Base-by-base conservation (phyloP, 2,113 vertebrate genomes). In the Manacus vitellinus region DNA sequence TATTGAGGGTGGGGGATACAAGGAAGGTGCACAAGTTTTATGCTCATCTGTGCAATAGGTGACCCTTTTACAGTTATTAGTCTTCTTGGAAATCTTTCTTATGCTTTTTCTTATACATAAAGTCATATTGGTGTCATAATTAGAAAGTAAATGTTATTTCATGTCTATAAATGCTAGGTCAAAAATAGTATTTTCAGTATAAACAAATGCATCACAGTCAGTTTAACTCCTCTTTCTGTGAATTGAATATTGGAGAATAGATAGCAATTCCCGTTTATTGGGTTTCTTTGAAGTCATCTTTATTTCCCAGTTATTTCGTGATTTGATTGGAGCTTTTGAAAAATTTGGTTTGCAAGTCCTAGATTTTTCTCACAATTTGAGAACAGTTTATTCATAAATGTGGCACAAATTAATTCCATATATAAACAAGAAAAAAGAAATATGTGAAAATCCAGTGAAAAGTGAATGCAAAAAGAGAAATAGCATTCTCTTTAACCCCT, bases 1-100 rank as follows among this genome's bases (percentile, higher is more conserved):
- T 35, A 4, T 6, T 56, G 8, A 20, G 4, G 4, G 5, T 1
- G 3, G 14, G 37, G 6, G 9, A 2, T 46, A 21, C 16, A 58
- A 35, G 19, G 10, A 41, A 81, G 31, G 5, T 15, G 31, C 25
- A 30, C 12, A 43, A 21, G 5, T 41, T 66, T 80, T 73, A 6
- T 78, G 23, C 18, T 86, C 1, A 25, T 51, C 19, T 58, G 5
- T 43, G 33, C 8, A 27, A 30, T 8, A 8, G 17, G 12, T 43
- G 25, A 68, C 5, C 4, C 4, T 55, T 30, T 51, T 13, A 62
- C 28, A 47, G 11, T 19, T 28, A 2, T n/a, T 39, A 62, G 11
- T 61, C 22, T 7, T 28, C 31, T 56, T 65, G 33, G 54, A 85
- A 89, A 43, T 1, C 2, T 59, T 70, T 28, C 2, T 0, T 33